Percentiles rank a stretch among this genome's conserved stretches.
These are phyloP conservation scores for Odobenus rosmarus DNA, from an alignment of 2,113 vertebrate genomes.

Conservation along the genomic window DNA sequence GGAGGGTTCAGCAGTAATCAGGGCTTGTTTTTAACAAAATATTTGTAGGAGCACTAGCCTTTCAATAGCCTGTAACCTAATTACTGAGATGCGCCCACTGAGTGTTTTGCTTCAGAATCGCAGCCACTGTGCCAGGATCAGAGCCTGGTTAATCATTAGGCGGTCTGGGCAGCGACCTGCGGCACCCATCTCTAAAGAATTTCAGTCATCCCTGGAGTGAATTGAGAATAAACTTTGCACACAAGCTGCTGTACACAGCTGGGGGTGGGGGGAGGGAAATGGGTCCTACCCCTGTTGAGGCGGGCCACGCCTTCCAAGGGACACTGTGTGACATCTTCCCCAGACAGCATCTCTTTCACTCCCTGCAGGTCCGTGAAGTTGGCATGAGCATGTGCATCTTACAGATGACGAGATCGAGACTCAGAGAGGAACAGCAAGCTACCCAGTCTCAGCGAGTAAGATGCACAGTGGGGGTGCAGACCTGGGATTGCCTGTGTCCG, in stretches of 20 bases:
- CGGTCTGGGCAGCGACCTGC: background rate
- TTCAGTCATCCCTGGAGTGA: background rate
- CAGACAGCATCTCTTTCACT: background rate
- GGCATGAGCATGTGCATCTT: background rate
- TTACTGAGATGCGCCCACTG: background rate
- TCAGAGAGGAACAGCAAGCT: background rate
- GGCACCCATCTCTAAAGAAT: background rate
- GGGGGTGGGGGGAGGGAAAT: background rate
- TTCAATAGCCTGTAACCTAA: background rate
- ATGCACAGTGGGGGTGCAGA: background rate
- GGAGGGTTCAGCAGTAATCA: background rate
- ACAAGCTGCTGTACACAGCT: too few relatives aligned
- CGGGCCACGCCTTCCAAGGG: background rate
- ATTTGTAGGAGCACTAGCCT: background rate
- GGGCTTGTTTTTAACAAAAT: background rate
- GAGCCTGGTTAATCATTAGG: background rate
- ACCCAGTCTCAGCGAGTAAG: background rate
- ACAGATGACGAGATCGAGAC: background rate
- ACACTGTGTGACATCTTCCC: rapidly evolving
- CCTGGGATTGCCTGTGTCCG: background rate
- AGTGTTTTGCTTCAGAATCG: background rate
- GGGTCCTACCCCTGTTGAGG: background rate
- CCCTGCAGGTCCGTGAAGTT: background rate
- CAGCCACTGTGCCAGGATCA: background rate
- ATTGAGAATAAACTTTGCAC: background rate